Base-by-base conservation (phyloP, 2,888 invertebrate genomes). In the Margaritifera margaritifera region DNA sequence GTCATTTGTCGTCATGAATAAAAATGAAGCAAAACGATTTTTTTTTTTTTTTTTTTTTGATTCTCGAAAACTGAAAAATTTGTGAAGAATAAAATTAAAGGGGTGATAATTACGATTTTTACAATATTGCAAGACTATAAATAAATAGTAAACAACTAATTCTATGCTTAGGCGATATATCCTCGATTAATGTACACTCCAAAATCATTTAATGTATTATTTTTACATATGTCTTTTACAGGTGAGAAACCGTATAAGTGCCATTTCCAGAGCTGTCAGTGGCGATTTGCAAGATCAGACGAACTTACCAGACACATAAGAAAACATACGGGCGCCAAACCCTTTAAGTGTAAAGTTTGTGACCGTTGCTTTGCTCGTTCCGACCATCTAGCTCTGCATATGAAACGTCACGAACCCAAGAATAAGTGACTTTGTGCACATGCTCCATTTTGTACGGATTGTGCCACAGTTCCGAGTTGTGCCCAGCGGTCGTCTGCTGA, bases 381-480 rank as follows among this genome's bases (percentile, higher is more conserved):
- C n/a, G 92, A 92, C 81, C 92, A 92, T 81, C 86, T 92, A 62
- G 92, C 92, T 19, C 90, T 92, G 52, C 92, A 92, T 87, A 92
- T 91, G 91, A 92, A 92, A 84, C 87, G 92, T 42, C 92, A 92
- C 91, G 92, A 96, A 89, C 98, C 97, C 83, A 98, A 97, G 92
- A 75, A 62, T 65, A 82, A 84, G 67, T 77, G 76, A 77, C 74
- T 72, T 54, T 61, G 63, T 61, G 24, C 42, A 42, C 42, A 42
- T 42, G 11, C 11, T 42, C 42, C 42, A 42, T 42, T 42, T 11
- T 42, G 15, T 42, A 42, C 42, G 42, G 42, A 42, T 4, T 15
- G 42, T 42, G 42, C 42, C 42, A 42, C 42, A 42, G 42, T 42
- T 42, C 15, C 42, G 15, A 42, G 42, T 42, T 42, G 42, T 42